phyloP scores from a whole-genome alignment of 2,888 invertebrate species.

The Sturmia bella region DNA sequence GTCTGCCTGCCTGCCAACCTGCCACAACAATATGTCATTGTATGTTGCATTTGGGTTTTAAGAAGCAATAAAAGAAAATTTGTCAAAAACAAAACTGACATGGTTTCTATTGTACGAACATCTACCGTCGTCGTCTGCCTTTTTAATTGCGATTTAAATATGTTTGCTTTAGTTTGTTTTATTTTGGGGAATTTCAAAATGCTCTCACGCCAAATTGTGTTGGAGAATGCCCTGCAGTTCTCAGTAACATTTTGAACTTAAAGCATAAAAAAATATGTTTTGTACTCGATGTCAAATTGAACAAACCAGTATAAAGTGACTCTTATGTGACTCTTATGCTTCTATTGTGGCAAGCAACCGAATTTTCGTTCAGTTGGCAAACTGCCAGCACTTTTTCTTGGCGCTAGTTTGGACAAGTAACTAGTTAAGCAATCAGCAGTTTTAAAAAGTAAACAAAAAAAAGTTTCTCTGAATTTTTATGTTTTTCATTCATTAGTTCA shows the following conservation, averaged over 20 bases:
- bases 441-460: no score
- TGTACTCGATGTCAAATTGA: no score
- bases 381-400: no score
- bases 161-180: constrained; percentile 12
- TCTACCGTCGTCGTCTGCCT: background rate
- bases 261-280: no score
- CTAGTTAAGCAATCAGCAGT: no score
- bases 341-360: no score
- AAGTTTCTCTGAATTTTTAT: no score
- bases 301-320: background rate
- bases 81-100: constrained; percentile 3
- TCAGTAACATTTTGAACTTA: background rate
- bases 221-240: background rate
- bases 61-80: constrained; percentile 27
- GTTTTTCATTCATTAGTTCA: no score
- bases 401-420: no score
- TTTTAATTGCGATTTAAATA: constrained; percentile 2
- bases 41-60: constrained; percentile 8
- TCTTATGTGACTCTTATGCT: no score
- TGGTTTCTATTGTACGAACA: background rate
- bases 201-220: background rate
- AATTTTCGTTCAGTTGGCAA: no score
- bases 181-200: constrained; percentile 26
- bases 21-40: constrained; percentile 14
- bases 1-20: constrained; percentile 23